phyloP scores from a whole-genome alignment of 2,797 vertebrate species.

The Carduelis carduelis region DNA sequence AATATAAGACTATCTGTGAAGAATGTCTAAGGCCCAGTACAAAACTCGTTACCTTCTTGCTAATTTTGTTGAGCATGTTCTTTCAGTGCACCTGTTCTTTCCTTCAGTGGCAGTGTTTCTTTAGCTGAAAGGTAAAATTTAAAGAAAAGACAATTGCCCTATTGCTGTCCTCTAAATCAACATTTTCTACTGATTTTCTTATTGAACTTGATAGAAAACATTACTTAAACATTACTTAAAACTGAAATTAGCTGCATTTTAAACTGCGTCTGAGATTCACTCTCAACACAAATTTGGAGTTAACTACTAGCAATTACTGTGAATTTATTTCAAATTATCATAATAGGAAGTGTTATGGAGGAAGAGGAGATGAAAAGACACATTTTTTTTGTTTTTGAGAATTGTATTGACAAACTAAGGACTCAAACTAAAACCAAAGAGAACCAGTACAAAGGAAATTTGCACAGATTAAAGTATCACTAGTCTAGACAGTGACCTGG shows the following conservation, averaged over 20 bases:
- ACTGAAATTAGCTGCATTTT: neutral
- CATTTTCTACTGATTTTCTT: neutral
- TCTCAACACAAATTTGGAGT: neutral
- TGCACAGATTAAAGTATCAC: neutral
- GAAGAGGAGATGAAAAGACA: neutral
- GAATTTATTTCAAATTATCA: neutral
- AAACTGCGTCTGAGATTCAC: neutral
- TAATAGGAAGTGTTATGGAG: neutral
- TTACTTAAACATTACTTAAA: neutral
- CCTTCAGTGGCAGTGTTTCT: neutral
- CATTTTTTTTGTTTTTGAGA: neutral
- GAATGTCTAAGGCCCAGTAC: neutral
- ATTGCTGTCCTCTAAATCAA: neutral
- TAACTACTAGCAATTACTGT: neutral
- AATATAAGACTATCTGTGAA: neutral
- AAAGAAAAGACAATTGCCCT: neutral
- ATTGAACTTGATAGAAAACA: neutral
- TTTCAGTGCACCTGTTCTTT: neutral
- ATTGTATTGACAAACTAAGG: neutral
- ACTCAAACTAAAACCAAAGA: neutral
- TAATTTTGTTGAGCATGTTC: neutral
- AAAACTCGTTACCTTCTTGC: neutral
- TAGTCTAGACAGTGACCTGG: neutral
- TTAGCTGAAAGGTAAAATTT: neutral
- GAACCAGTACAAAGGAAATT: neutral